Base-by-base conservation (phyloP, 1,140 invertebrate genomes). In the Drosophila pandora region DNA sequence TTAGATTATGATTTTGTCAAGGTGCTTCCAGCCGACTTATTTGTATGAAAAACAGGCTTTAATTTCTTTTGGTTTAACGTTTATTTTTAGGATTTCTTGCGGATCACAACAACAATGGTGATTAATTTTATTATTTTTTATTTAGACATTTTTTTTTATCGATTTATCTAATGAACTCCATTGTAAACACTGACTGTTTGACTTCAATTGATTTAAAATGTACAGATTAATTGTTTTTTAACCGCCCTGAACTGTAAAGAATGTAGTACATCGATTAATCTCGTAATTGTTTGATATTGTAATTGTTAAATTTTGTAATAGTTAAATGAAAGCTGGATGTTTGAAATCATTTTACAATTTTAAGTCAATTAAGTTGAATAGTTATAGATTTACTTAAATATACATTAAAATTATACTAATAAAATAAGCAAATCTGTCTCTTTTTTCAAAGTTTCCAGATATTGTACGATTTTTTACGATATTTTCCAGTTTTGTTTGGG, bases 91-190 rank as follows among this genome's bases (percentile, higher is more conserved):
- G 37, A 64, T 64, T 79, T 82, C 7, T 59, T 82, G 73, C 78
- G 80, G 83, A 87, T 87, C 83, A 87, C 83, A 88, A 88, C 83
- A 87, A 87, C 83, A 87, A 87, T 87, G 82, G 79, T 83, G 83
- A 88, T 88, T 79, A 79, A 79, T 52, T 72, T 75, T 53, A 58
- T 41, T 49, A 49, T 41, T 69, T 56, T 68, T 49, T 53, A 61
- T 49, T 61, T 68, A 48, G 50, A 64, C 57, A 65, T 67, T 62
- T 68, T 62, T 62, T 68, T 53, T 71, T 37, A 53, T 56, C 55
- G 30, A 63, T 60, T 68, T 64, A 82, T 64, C 47, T 62, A 59
- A 76, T 61, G 55, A 85, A 84, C 74, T 80, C 61, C 57, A 78
- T 74, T 78, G 62, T 56, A 57, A 68, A 49, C 41, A 41, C 25